Conservation (phyloP, 2,113 vertebrate species). For the Galemys pyrenaicus region DNA sequence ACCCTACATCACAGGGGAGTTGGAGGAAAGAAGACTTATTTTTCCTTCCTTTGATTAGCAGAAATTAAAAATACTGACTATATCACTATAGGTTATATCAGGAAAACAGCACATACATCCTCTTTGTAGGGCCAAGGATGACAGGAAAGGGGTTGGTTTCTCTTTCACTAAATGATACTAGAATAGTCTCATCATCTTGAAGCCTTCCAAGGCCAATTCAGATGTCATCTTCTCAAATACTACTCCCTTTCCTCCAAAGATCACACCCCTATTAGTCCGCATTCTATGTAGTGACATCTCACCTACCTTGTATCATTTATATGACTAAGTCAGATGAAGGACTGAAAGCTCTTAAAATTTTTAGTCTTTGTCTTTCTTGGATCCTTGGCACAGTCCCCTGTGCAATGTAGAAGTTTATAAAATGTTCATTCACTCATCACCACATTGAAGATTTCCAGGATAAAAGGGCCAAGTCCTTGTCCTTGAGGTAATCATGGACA, state of each 20-base stretch:
- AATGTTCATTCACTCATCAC: neutral
- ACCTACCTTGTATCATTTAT: neutral
- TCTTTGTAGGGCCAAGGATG: neutral
- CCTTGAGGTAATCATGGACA: neutral
- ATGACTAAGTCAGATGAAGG: neutral
- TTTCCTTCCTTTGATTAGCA: neutral
- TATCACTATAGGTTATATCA: neutral
- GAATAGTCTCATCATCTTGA: neutral
- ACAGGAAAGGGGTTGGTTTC: neutral
- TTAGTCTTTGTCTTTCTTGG: neutral
- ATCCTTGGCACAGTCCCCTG: neutral
- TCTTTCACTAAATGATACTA: neutral
- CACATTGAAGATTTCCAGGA: neutral
- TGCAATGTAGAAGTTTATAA: neutral
- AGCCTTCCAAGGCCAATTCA: slow-evolving; percentile 34
- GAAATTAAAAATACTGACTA: neutral
- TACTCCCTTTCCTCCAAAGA: neutral
- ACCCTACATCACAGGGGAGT: neutral
- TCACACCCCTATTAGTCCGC: too few relatives aligned
- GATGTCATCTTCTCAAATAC: neutral
- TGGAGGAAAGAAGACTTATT: neutral
- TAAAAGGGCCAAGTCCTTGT: neutral
- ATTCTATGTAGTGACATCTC: neutral
- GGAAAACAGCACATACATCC: neutral
- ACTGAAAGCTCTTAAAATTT: slow-evolving; percentile 3